Evolutionary conservation across 2,797 vertebrate species (phyloP).

Genomic region (Sebastes taczanowskii): DNA sequence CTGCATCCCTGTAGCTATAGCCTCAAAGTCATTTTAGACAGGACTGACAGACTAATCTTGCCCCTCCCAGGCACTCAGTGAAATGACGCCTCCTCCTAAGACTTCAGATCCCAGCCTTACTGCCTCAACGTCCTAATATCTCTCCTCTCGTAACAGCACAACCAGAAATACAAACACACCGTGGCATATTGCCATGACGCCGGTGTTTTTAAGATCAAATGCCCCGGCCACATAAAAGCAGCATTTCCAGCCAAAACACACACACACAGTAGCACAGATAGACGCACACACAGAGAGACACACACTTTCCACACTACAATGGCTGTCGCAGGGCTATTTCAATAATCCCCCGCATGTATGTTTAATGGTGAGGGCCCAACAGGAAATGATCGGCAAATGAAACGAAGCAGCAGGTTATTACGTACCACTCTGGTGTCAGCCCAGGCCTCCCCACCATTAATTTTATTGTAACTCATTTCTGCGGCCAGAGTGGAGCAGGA

Average conservation of each 20-base stretch:
- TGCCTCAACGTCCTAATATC: conserved; percentile 63
- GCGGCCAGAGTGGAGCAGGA: conserved; percentile 92
- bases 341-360: conserved; percentile 92
- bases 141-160: conserved; percentile 60
- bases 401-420: conserved; percentile 90
- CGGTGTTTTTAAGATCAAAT: conserved; percentile 67
- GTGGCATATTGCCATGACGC: conserved; percentile 60
- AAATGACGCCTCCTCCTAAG: conserved; percentile 74
- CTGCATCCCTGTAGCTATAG: conserved; percentile 58
- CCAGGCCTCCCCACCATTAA: conserved; percentile 88
- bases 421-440: conserved; percentile 85
- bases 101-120: conserved; percentile 58
- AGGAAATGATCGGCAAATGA: conserved; percentile 96
- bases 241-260: conserved; percentile 51
- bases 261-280: background rate
- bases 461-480: conserved; percentile 98
- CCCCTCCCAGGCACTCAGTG: conserved; percentile 72
- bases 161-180: conserved; percentile 65
- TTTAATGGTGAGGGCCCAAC: conserved; percentile 94
- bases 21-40: conserved; percentile 76
- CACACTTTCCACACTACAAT: conserved; percentile 72
- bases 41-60: conserved; percentile 73
- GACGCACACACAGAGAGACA: conserved; percentile 1
- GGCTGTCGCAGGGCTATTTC: conserved; percentile 86
- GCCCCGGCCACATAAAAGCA: conserved; percentile 58